Evolutionary conservation across 2,797 vertebrate species (phyloP), one percentile per base, ranked within the genome.

Genomic region (Poeciliopsis infans): DNA sequence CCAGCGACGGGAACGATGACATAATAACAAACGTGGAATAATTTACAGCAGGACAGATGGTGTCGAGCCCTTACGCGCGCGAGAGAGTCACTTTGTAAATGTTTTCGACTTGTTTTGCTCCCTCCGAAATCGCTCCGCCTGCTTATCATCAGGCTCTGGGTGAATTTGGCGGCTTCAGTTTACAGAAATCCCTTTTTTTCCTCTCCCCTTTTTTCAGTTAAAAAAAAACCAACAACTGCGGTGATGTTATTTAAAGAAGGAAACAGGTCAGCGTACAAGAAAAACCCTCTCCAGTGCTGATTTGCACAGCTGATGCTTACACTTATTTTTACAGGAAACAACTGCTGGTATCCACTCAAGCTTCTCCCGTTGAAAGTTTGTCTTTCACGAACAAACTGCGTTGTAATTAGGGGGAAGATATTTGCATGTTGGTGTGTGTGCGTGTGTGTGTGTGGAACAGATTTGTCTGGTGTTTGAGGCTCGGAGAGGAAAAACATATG

Each of bases 401-500:
- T 45, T 33, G 74, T 23, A 74, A 41, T 25, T 5, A 43, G 39
- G 49, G 12, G 13, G 1, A 55, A 23, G 57, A 74, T 23, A n/a
- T 70, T 66, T 78, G 75, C 49, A 75, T 16, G 15, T 64, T 31
- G 55, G 51, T 55, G 51, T n/a, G 51, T 53, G 51, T 51, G 49
- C 20, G 47, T 49, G 46, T 51, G 33, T 74, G 31, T 73, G 72
- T 72, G 75, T 68, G 69, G 72, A 85, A 31, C 20, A 11, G 72
- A 83, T 87, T 85, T 83, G 78, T 79, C 68, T 80, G 31, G 3
- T 61, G 83, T 83, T 85, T 75, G 25, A 83, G 82, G 72, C 76
- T 74, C 41, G 45, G 47, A 53, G 70, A 72, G 85, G 76, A 74
- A 59, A 80, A 82, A 78, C 5, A 23, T 64, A 81, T 51, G 74